These are phyloP conservation scores for Oreochromis spilurus DNA, from an alignment of 2,113 vertebrate genomes.

Conservation along the genomic window DNA sequence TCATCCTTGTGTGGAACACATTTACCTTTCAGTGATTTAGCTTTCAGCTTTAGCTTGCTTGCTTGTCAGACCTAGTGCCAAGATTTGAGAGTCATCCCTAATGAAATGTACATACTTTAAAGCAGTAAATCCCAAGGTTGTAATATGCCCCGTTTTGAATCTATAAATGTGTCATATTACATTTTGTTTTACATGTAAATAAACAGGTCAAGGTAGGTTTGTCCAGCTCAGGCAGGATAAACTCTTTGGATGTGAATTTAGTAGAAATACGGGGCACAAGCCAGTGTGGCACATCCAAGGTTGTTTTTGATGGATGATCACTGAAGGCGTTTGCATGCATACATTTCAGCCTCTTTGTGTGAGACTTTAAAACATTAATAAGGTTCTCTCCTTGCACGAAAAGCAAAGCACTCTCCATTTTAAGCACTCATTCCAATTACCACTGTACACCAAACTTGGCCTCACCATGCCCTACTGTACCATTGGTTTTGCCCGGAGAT, in stretches of 20 bases:
- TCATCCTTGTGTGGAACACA: background rate
- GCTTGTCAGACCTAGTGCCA: background rate
- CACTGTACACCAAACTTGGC: background rate
- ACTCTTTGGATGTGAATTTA: background rate
- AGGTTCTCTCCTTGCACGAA: background rate
- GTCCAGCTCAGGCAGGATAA: background rate
- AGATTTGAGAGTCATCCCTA: background rate
- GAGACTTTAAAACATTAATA: background rate
- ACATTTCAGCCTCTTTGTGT: background rate
- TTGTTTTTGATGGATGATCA: slow-evolving; percentile 13
- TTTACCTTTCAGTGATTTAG: background rate
- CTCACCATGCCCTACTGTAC: background rate
- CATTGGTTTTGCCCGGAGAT: background rate
- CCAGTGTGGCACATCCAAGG: slow-evolving; percentile 3
- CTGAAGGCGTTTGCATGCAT: background rate
- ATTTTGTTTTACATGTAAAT: background rate
- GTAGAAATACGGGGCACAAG: background rate
- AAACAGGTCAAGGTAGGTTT: background rate
- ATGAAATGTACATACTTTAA: slow-evolving; percentile 3
- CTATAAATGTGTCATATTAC: slow-evolving; percentile 16
- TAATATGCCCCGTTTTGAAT: background rate
- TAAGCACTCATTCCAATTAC: background rate
- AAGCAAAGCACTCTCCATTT: background rate
- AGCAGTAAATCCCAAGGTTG: background rate
- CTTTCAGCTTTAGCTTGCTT: background rate